Evolutionary conservation across 2,888 invertebrate species (phyloP), one percentile per base, ranked within the genome.

Genomic region (Sarcophaga rosellei): DNA sequence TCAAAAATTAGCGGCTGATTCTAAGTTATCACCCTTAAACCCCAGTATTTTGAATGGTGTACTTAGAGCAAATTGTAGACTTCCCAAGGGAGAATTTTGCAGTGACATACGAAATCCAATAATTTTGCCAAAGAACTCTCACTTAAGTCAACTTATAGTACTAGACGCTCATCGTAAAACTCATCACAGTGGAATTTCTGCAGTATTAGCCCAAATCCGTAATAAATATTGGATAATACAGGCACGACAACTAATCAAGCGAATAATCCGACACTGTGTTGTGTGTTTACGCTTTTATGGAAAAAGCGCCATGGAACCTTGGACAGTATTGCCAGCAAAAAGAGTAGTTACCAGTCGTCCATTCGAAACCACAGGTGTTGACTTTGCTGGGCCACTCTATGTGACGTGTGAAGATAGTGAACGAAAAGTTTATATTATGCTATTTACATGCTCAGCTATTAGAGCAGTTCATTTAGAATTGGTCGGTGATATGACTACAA

Each of bases 161-260:
- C 44, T 57, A 63, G 87, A 84, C 4, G 85, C 81, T 17, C 87
- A 88, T 69, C 45, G 79, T 4, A 75, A 57, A 68, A 78, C 75
- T 0, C 25, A 81, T 17, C 84, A 87, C 69, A 69, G 81, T 21
- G 83, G 83, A 6, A 70, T 85, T 17, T 81, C 79, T 17, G 21
- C 77, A 4, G 81, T 84, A 23, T 73, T 86, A 25, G 44, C 68
- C 6, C 75, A 84, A 53, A 21, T 85, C 17, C 74, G 85, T 17
- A 74, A 45, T 15, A 81, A 73, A 47, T 88, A 57, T 62, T 88
- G 85, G 76, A 88, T 88, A 45, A 23, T 84, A 25, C 79, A 84
- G 69, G 86, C 70, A 3, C 45, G 85, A 25, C 68, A 81, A 62
- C 20, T 85, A 73, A 85, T 88, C 8, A 85, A 88, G 63, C 45